Base-by-base conservation (phyloP, 1,140 invertebrate genomes). In the Cepaea nemoralis region DNA sequence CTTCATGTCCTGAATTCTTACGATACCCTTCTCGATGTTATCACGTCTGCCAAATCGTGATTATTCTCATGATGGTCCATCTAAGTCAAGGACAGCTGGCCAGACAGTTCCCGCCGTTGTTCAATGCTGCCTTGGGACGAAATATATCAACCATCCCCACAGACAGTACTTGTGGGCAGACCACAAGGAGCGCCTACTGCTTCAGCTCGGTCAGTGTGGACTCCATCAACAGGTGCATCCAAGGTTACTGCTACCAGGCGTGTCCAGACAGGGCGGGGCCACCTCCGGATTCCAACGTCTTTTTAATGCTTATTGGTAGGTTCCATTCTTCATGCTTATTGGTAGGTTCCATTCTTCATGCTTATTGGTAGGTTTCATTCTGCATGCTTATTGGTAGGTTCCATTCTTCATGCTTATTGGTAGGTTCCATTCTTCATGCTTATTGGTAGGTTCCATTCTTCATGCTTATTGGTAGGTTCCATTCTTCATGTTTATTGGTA, bases 161-260 rank as follows among this genome's bases (percentile, higher is more conserved):
- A 12, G 83, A 84, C 39, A 89, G 88, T 77, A 90, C 88, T 0
- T 91, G 90, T 83, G 90, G 90, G 35, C 74, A 86, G 31, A 83
- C 84, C 22, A 84, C 85, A 24, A 74, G 87, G 37, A 88, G 83
- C 77, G 88, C 89, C 1, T 90, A 86, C 83, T 91, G 90, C 74
- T 82, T 85, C 40, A 90, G 89, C 84, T 86, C 87, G 16, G 84
- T 85, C 16, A 83, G 80, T 48, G 77, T 83, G 14, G 81, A 83
- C 14, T 89, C 89, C 14, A 77, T 88, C 1, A 77, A 84, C 14
- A 73, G 76, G 6, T 90, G 89, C 77, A 59, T 82, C 22, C 87
- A 89, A 69, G 83, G 85, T 24, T 89, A 87, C 77, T 91, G 90
- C 84, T 85, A 85, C 16, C 89, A 91, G 67, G 81, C 85, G 19